These are phyloP conservation scores for Okamejei kenojei DNA, from an alignment of 2,797 vertebrate species.

Conservation along the genomic window DNA sequence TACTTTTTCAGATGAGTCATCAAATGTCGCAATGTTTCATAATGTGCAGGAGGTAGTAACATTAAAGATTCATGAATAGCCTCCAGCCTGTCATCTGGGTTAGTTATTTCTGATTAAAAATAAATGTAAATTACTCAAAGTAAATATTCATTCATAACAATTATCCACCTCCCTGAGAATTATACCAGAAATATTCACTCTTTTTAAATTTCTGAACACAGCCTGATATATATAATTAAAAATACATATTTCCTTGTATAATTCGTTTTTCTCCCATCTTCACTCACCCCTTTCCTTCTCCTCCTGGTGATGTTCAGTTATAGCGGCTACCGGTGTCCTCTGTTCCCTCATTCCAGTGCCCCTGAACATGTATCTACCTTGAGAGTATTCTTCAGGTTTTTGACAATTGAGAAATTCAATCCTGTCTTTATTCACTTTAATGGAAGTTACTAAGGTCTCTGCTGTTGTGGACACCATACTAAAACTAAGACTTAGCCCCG, in stretches of 20 bases:
- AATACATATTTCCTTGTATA: neutral
- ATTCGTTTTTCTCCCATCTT: neutral
- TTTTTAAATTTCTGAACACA: neutral
- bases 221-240: neutral
- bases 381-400: neutral
- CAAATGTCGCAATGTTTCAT: slow-evolving; percentile 82
- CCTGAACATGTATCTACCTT: neutral
- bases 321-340: neutral
- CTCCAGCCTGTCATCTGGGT: slow-evolving; percentile 83
- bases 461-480: neutral
- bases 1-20: slow-evolving; percentile 74
- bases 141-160: neutral
- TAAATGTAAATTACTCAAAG: slow-evolving; percentile 11
- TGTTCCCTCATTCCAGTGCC: neutral
- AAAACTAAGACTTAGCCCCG: neutral
- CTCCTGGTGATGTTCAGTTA: neutral
- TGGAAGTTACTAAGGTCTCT: neutral
- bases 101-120: slow-evolving; percentile 68
- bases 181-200: neutral
- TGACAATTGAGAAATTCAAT: neutral
- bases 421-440: neutral
- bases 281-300: neutral
- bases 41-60: slow-evolving; percentile 90
- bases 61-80: slow-evolving; percentile 84
- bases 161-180: too few relatives aligned